Base-by-base conservation (phyloP, 2,888 invertebrate species). In the Harmothoe impar region DNA sequence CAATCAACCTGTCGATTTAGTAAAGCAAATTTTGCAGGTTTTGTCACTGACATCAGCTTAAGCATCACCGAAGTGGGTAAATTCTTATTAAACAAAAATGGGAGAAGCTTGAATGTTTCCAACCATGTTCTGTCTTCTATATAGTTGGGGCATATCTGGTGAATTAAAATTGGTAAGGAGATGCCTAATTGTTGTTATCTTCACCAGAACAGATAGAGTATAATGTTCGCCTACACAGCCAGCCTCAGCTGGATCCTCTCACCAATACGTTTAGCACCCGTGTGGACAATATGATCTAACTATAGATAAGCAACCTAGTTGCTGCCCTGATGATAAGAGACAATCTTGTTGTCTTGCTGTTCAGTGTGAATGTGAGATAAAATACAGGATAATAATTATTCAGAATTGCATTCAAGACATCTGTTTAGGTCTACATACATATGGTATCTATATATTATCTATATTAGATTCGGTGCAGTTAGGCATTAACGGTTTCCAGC, bases 401-500 rank as follows among this genome's bases (percentile, higher is more conserved):
- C 81, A 81, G 81, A 81, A 81, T 81, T 81, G 81, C 81, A 81
- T 81, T 81, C 81, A 81, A 43, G n/a, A 72, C 72, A 72, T 72
- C 25, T 72, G 72, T 72, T 72, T 72, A 72, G 72, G 72, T 72
- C 20, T 72, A 25, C 72, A 72, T 72, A 72, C 72, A 72, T 72
- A 29, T 72, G 62, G n/a, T 62, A 62, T 62, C 62, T 62, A 62
- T 62, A 62, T 62, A 62, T 62, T 5, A 62, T 62, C 1, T 43
- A 81, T 81, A 33, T 81, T 81, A 81, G 81, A 81, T 81, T 81
- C 43, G 81, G 81, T 81, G 81, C 33, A 81, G 81, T 81, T 81
- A 81, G 81, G 81, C 81, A 33, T 35, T 3, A 81, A 81, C 81
- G 20, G 35, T 81, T 81, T 35, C 35, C 81, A 81, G 81, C 81